phyloP scores from a whole-genome alignment of 2,797 vertebrate species.

The Decapterus maruadsi region DNA sequence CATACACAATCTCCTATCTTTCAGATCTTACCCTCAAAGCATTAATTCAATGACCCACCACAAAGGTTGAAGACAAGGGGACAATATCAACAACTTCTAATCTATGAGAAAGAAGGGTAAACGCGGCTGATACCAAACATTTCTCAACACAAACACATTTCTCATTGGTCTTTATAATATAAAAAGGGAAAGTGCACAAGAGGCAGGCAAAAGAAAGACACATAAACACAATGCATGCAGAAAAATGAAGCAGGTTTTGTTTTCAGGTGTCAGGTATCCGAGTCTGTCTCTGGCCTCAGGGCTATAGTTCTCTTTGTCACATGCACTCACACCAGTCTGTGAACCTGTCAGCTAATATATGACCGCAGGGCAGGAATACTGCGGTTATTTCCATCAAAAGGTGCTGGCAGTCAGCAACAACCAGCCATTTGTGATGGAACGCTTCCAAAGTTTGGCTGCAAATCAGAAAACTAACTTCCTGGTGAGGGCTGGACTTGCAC shows the following conservation, averaged over 20 bases:
- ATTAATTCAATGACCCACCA: not conserved
- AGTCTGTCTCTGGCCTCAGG: constrained; percentile 51
- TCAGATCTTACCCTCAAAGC: constrained; percentile 31
- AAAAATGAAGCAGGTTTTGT: constrained; percentile 68
- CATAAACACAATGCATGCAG: constrained; percentile 47
- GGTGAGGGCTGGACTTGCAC: not conserved
- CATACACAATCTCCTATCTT: constrained; percentile 9
- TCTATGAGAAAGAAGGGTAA: constrained; percentile 1
- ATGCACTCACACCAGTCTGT: constrained; percentile 38
- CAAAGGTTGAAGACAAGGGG: not conserved
- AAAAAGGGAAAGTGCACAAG: not conserved
- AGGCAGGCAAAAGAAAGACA: constrained; percentile 9
- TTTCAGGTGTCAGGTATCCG: constrained; percentile 75
- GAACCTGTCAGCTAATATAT: constrained; percentile 51
- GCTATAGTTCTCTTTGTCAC: constrained; percentile 49
- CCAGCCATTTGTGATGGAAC: constrained; percentile 7
- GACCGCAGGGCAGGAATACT: constrained; percentile 11
- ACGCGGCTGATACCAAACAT: not conserved
- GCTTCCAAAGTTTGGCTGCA: not conserved
- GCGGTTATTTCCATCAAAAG: constrained; percentile 35
- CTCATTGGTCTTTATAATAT: not conserved
- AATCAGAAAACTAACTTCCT: constrained; percentile 11
- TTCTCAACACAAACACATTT: not conserved
- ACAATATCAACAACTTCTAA: constrained; percentile 2
- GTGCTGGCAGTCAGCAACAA: not conserved